A percentile compares a stretch with the other conserved stretches of the same genome.
Evolutionary conservation across 2,797 vertebrate species (phyloP).

Genomic region (Furcifer pardalis): DNA sequence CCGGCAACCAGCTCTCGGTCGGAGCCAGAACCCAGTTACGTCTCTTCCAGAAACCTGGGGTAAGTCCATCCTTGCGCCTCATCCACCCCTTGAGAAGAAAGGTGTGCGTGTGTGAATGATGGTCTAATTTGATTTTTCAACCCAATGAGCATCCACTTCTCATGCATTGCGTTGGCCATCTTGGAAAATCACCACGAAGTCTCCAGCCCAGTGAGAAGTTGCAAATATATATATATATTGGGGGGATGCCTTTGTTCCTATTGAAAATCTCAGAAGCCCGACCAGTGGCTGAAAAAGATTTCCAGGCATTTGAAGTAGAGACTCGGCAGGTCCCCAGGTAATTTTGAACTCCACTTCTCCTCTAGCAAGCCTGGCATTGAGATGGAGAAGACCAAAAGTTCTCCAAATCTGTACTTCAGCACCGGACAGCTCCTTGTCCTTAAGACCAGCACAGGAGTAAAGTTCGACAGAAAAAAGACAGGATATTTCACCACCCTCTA

Average conservation of each 20-base stretch:
- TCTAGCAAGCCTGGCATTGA: too few relatives aligned
- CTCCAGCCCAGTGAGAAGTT: background rate
- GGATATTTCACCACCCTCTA: too few relatives aligned
- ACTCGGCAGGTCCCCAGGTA: too few relatives aligned
- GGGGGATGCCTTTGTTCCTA: background rate
- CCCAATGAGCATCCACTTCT: too few relatives aligned
- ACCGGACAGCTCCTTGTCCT: too few relatives aligned
- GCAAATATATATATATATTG: background rate
- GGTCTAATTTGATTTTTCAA: background rate
- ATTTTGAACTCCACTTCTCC: too few relatives aligned
- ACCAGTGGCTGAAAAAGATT: too few relatives aligned
- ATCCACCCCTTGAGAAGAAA: accelerated
- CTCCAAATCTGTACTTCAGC: too few relatives aligned
- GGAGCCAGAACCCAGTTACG: background rate
- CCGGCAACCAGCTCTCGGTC: background rate
- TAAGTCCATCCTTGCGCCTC: background rate
- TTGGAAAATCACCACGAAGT: background rate
- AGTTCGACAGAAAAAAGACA: too few relatives aligned
- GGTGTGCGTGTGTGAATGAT: background rate
- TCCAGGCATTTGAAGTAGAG: too few relatives aligned
- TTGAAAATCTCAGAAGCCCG: background rate
- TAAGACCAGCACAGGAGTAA: too few relatives aligned
- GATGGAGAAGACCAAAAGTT: too few relatives aligned
- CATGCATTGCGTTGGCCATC: background rate
- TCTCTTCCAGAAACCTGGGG: background rate